Conservation (phyloP, 2,797 vertebrate species). For the Urophycis tenuis region DNA sequence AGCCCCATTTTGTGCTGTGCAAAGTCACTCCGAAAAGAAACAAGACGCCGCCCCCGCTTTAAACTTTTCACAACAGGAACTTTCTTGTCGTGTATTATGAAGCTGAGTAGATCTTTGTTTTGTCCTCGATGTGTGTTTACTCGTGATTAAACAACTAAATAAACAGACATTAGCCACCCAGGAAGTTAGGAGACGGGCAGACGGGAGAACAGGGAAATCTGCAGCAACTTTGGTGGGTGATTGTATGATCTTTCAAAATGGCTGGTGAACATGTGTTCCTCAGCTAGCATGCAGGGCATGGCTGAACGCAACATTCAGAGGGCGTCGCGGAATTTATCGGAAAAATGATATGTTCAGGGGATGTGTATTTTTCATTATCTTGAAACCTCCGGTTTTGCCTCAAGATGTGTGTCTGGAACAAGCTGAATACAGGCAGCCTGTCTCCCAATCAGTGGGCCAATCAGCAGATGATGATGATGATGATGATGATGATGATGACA, state of each 20-base stretch:
- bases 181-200: conserved; percentile 26
- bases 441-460: no score
- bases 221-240: conserved; percentile 47
- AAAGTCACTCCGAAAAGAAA: neutral
- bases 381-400: neutral
- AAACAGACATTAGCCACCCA: neutral
- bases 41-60: neutral
- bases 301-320: conserved; percentile 42
- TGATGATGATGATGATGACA: no score
- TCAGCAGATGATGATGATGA: no score
- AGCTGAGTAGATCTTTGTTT: conserved; percentile 5
- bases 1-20: conserved; percentile 25
- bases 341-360: conserved; percentile 52
- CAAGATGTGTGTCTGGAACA: no score
- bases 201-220: conserved; percentile 31
- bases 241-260: conserved; percentile 39
- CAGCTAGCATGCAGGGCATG: conserved; percentile 37
- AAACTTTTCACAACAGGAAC: neutral
- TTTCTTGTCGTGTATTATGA: conserved; percentile 27
- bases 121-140: neutral
- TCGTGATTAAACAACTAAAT: neutral
- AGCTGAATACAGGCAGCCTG: no score
- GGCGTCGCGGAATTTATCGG: conserved; percentile 38
- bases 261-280: conserved; percentile 30
- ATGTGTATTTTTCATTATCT: conserved; percentile 7